A percentile compares a stretch with the other conserved stretches of the same genome.
Conservation (phyloP, 2,888 invertebrate species). For the Rhopalosiphum nymphaeae region DNA sequence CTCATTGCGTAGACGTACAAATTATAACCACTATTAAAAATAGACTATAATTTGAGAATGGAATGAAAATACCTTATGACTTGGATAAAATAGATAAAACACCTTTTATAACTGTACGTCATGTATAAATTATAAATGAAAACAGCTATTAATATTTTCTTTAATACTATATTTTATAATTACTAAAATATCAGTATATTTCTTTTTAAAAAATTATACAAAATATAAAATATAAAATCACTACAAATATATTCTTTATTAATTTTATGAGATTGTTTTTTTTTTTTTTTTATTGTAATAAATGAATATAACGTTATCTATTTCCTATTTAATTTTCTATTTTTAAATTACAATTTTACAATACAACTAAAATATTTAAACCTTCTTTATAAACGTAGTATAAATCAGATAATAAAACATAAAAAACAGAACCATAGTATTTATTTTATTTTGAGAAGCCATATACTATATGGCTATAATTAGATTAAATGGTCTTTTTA, state of each 20-base stretch:
- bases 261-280: not conserved
- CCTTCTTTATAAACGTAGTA: not conserved
- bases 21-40: not conserved
- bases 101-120: not conserved
- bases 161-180: not conserved
- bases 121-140: not conserved
- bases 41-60: not conserved
- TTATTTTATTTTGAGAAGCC: not conserved
- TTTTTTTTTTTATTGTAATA: not conserved
- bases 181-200: not conserved
- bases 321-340: not conserved
- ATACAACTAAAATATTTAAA: not conserved
- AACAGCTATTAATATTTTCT: not conserved
- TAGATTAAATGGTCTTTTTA: not conserved
- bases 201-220: not conserved
- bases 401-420: not conserved
- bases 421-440: not conserved
- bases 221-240: not conserved
- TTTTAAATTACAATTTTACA: not conserved
- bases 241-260: not conserved
- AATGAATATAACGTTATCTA: not conserved
- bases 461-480: not conserved
- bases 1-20: not conserved
- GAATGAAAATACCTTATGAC: not conserved
- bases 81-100: not conserved